These are phyloP conservation scores for Chaetoderma sp. DNA, from an alignment of 2,888 invertebrate genomes.

Conservation along the genomic window DNA sequence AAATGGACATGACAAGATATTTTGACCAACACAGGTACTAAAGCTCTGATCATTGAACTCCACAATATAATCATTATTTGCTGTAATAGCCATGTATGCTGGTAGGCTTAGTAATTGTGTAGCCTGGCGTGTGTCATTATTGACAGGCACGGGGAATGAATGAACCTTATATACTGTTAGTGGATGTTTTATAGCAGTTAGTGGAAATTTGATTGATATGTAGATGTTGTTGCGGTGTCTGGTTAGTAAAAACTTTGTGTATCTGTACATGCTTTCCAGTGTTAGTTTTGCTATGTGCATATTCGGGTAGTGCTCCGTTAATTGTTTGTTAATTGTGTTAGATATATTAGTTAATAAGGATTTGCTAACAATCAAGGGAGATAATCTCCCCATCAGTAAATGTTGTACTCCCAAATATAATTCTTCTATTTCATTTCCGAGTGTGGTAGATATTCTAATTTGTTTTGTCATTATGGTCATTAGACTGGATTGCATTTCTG, in stretches of 20 bases:
- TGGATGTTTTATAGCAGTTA: too few relatives aligned
- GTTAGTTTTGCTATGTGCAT: not conserved
- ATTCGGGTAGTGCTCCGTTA: not conserved
- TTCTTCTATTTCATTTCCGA: not conserved
- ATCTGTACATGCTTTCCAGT: not conserved
- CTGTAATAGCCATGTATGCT: too few relatives aligned
- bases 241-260: not conserved
- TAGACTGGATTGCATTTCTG: too few relatives aligned
- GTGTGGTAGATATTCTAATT: not conserved
- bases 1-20: too few relatives aligned
- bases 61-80: too few relatives aligned
- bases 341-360: not conserved
- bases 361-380: not conserved
- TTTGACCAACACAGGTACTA: too few relatives aligned
- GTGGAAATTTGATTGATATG: not conserved
- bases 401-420: not conserved
- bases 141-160: not conserved
- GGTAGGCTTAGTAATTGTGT: not conserved
- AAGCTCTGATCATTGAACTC: too few relatives aligned
- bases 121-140: not conserved
- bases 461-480: too few relatives aligned
- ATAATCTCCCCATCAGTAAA: not conserved
- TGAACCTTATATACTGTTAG: not conserved
- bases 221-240: not conserved
- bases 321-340: not conserved